Percentiles rank a stretch among this genome's conserved stretches.
Evolutionary conservation across 1,140 invertebrate species (phyloP).

Genomic region (Camponotus vicinus): DNA sequence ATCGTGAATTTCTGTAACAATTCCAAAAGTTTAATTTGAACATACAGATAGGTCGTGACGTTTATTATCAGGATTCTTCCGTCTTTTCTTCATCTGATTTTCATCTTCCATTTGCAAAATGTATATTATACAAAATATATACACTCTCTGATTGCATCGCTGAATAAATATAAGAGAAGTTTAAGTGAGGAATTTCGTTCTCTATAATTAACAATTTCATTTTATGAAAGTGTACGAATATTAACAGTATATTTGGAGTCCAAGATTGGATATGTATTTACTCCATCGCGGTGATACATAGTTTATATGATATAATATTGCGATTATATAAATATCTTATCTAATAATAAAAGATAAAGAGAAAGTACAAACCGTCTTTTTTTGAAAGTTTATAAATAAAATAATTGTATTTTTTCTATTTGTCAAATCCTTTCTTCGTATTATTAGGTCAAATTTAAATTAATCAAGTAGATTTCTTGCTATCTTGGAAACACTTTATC

Average conservation of each 20-base stretch:
- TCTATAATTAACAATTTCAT: constrained; percentile 19
- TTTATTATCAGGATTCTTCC: no score
- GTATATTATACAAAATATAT: constrained; percentile 10
- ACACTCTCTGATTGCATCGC: background rate
- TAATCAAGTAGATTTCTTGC: background rate
- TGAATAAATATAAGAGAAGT: constrained; percentile 30
- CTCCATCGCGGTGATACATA: background rate
- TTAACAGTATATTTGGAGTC: constrained; percentile 13
- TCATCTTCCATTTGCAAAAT: constrained; percentile 7
- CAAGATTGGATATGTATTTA: constrained; percentile 29
- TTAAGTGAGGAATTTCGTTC: background rate
- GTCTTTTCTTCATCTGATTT: background rate
- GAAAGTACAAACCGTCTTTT: background rate
- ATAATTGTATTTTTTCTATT: background rate
- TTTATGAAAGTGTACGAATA: constrained; percentile 19
- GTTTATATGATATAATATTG: background rate
- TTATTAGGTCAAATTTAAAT: background rate
- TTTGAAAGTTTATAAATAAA: background rate
- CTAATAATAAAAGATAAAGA: background rate
- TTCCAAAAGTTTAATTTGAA: background rate
- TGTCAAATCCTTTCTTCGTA: background rate
- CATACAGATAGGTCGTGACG: no score
- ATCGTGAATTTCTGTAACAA: no score
- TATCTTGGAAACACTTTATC: background rate
- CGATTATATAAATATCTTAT: background rate